Evolutionary conservation across 2,888 invertebrate species (phyloP).

Genomic region (Drosophila pegasa): DNA sequence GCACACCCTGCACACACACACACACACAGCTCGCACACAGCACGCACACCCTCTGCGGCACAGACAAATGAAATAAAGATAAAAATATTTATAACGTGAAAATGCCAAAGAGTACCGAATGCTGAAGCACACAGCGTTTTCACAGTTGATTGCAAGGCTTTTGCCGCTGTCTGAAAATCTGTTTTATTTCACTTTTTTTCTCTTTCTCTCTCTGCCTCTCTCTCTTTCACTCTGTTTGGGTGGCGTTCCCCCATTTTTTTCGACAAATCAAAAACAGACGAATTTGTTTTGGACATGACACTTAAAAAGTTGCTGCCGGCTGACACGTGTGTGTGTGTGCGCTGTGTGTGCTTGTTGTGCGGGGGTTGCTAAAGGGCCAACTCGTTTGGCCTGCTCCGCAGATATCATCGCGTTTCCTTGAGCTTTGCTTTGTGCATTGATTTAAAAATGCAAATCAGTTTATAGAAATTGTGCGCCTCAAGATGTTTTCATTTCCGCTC

Average conservation of each 20-base stretch:
- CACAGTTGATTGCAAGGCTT: constrained; percentile 62
- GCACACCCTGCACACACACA: not conserved
- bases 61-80: constrained; percentile 71
- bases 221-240: constrained; percentile 31
- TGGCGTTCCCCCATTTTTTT: constrained; percentile 72
- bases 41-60: constrained; percentile 17
- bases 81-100: constrained; percentile 80
- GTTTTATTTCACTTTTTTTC: constrained; percentile 12
- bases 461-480: constrained; percentile 64
- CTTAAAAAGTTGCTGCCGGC: constrained; percentile 77
- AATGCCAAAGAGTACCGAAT: constrained; percentile 53
- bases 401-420: constrained; percentile 42
- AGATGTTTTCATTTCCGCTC: constrained; percentile 75
- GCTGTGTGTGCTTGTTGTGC: constrained; percentile 13
- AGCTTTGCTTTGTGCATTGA: constrained; percentile 67
- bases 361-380: constrained; percentile 53
- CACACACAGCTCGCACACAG: not conserved
- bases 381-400: constrained; percentile 44
- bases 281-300: constrained; percentile 84
- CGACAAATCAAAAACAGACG: constrained; percentile 85
- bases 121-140: constrained; percentile 41
- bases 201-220: constrained; percentile 8
- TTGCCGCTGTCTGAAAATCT: constrained; percentile 36
- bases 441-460: constrained; percentile 80
- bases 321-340: constrained; percentile 61